These are phyloP conservation scores for Chloroclystis v-ata DNA, from an alignment of 2,888 invertebrate species.

Conservation along the genomic window DNA sequence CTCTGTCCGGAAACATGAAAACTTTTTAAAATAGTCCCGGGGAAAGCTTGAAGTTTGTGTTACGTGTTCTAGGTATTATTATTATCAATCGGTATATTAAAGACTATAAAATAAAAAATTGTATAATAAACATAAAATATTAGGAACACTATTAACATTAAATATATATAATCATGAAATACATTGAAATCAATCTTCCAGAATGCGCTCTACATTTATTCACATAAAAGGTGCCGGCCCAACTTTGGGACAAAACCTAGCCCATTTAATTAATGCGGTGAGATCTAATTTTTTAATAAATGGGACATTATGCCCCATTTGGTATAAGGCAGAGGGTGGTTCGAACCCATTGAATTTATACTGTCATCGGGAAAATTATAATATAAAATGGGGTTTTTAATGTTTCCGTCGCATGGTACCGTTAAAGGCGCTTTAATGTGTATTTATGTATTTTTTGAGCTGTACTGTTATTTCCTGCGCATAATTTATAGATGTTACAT, in stretches of 20 bases:
- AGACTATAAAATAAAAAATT: no score
- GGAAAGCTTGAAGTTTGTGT: no score
- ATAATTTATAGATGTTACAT: background rate
- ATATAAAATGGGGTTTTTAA: slow-evolving; percentile 54
- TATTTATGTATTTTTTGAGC: slow-evolving; percentile 15
- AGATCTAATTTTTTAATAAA: slow-evolving; percentile 75
- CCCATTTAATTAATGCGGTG: slow-evolving; percentile 52
- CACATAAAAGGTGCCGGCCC: slow-evolving; percentile 5
- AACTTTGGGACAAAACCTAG: slow-evolving; percentile 15
- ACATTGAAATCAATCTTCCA: background rate
- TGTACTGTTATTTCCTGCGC: background rate
- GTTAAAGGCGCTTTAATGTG: slow-evolving; percentile 20
- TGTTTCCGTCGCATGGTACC: slow-evolving; percentile 45
- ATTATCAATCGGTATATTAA: no score
- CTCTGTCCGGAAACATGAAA: no score
- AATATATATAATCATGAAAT: no score
- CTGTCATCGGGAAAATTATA: slow-evolving; percentile 58
- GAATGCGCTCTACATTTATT: slow-evolving; percentile 1
- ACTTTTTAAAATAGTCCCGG: no score
- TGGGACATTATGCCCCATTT: slow-evolving; percentile 66
- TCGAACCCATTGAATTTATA: slow-evolving; percentile 69
- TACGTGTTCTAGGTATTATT: no score
- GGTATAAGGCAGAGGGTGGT: slow-evolving; percentile 50
- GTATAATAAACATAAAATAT: no score
- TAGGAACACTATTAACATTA: no score